Percentiles rank a stretch among this genome's conserved stretches.
These are phyloP conservation scores for Pelochelys cantorii DNA, from an alignment of 2,797 vertebrate genomes.

Conservation along the genomic window DNA sequence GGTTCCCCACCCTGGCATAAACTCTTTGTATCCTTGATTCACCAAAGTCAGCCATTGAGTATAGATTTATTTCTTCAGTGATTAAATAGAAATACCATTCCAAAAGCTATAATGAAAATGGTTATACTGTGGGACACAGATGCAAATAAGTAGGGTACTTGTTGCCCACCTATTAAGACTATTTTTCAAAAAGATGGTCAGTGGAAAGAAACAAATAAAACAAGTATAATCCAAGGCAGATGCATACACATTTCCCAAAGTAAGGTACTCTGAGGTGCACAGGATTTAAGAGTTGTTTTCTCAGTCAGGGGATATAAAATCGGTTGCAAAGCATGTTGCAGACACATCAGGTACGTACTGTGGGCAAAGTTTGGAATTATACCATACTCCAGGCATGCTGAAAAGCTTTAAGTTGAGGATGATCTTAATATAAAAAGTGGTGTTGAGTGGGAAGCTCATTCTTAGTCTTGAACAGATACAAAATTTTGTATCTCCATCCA, in stretches of 20 bases:
- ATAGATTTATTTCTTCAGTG: conserved; percentile 3
- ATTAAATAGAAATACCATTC: background rate
- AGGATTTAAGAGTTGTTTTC: background rate
- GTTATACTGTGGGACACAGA: background rate
- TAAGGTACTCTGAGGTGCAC: background rate
- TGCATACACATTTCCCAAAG: background rate
- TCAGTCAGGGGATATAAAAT: background rate
- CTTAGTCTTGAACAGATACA: no score
- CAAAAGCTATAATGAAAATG: background rate
- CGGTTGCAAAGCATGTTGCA: background rate
- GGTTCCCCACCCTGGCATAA: background rate
- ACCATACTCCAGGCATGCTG: background rate
- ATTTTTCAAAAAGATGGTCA: background rate
- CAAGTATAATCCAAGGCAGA: background rate
- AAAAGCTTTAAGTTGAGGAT: background rate
- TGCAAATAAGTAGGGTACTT: background rate
- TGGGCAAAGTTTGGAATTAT: background rate
- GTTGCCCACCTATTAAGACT: background rate
- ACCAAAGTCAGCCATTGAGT: background rate
- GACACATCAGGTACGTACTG: no score
- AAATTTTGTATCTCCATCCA: no score
- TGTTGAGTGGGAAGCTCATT: background rate
- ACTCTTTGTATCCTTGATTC: background rate
- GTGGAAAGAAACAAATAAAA: background rate
- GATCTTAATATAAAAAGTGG: background rate